A percentile compares a stretch with the other conserved stretches of the same genome.
These are phyloP conservation scores for Tylochromis polylepis DNA, from an alignment of 2,113 vertebrate species.

Conservation along the genomic window DNA sequence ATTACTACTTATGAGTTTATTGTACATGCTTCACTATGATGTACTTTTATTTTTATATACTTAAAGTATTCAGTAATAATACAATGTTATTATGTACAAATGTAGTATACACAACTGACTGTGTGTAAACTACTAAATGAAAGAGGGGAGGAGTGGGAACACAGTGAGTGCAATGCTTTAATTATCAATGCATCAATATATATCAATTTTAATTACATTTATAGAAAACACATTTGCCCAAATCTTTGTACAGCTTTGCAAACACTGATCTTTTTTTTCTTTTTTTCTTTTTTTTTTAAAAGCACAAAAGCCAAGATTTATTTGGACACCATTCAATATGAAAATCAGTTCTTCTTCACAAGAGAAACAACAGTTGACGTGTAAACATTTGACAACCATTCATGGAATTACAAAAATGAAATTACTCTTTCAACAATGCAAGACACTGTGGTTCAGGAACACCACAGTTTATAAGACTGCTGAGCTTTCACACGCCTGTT, in stretches of 20 bases:
- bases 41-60: not conserved
- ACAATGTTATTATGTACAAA: not conserved
- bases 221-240: slow-evolving; percentile 21
- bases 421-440: slow-evolving; percentile 10
- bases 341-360: not conserved
- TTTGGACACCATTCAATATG: not conserved
- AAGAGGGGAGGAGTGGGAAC: not conserved
- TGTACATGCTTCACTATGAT: not conserved
- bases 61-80: not conserved
- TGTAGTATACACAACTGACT: not conserved
- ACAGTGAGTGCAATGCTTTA: not conserved
- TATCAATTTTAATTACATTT: slow-evolving; percentile 2
- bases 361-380: not conserved
- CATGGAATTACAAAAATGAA: slow-evolving; percentile 12
- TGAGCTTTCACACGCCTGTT: not conserved
- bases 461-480: not conserved
- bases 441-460: not conserved
- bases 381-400: slow-evolving; percentile 6
- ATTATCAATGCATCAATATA: not conserved
- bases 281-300: not conserved
- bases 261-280: not conserved
- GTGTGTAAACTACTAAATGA: not conserved
- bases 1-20: not conserved
- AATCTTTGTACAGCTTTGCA: slow-evolving; percentile 21
- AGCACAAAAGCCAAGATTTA: not conserved